A percentile compares a stretch with the other conserved stretches of the same genome.
Evolutionary conservation across 1,140 invertebrate species (phyloP).

Genomic region (Papilio machaon): DNA sequence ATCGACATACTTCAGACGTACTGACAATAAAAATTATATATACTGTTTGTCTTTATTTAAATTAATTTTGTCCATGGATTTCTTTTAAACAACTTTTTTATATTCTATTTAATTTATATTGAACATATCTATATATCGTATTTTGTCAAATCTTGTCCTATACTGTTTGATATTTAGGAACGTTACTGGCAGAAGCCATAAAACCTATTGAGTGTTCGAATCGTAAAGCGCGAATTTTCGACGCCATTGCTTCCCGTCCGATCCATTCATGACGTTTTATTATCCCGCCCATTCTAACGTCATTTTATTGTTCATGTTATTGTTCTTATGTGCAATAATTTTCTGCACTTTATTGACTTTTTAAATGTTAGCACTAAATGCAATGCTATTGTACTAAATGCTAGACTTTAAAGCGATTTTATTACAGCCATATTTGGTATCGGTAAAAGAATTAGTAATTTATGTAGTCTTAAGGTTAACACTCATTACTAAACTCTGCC

Average conservation of each 20-base stretch:
- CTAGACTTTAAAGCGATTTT: background rate
- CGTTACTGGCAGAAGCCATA: slow-evolving; percentile 48
- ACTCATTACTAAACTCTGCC: too few species aligned
- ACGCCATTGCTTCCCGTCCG: slow-evolving; percentile 51
- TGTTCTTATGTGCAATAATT: slow-evolving; percentile 44
- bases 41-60: too few species aligned
- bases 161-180: slow-evolving; percentile 21
- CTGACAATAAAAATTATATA: too few species aligned
- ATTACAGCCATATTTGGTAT: slow-evolving; percentile 1
- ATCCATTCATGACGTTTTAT: slow-evolving; percentile 62
- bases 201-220: slow-evolving; percentile 58
- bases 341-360: slow-evolving; percentile 29
- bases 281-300: slow-evolving; percentile 44
- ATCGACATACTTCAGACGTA: too few species aligned
- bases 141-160: background rate
- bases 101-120: background rate
- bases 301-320: slow-evolving; percentile 47
- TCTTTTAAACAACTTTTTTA: background rate
- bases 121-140: background rate
- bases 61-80: background rate
- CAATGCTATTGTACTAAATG: background rate
- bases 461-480: too few species aligned
- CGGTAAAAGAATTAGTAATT: background rate
- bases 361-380: slow-evolving; percentile 10
- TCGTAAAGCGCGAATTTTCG: slow-evolving; percentile 66